These are phyloP conservation scores for Ormyrus rosae DNA, from an alignment of 2,888 invertebrate species.

Conservation along the genomic window DNA sequence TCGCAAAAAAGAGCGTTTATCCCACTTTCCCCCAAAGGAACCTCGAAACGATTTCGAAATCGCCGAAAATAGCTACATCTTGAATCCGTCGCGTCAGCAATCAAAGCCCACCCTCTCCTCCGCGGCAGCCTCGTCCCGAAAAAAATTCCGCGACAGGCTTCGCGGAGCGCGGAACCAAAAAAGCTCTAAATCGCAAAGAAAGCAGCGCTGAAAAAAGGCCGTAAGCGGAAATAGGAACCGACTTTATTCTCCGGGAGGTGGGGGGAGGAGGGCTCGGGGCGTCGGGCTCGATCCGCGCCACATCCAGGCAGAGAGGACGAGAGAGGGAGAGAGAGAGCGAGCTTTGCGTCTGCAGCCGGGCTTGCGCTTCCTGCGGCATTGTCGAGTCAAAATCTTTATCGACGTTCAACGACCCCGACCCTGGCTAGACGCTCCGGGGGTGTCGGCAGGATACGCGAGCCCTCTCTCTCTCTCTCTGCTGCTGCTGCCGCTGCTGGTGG, in stretches of 20 bases:
- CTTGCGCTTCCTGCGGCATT: constrained; percentile 61
- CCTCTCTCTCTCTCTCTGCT: not conserved
- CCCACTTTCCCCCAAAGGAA: too few relatives aligned
- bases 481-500: not conserved
- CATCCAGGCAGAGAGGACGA: not conserved
- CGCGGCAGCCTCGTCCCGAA: not conserved
- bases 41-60: too few relatives aligned
- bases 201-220: not conserved
- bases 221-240: too few relatives aligned
- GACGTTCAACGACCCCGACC: constrained; percentile 76
- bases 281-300: too few relatives aligned
- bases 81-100: not conserved
- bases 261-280: too few relatives aligned
- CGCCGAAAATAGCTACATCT: too few relatives aligned
- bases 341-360: constrained; percentile 29
- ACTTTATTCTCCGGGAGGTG: too few relatives aligned
- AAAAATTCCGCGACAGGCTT: not conserved
- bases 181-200: not conserved
- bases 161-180: not conserved
- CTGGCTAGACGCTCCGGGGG: constrained; percentile 71
- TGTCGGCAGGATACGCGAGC: constrained; percentile 31
- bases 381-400: constrained; percentile 75
- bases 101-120: not conserved
- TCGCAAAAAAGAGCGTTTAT: too few relatives aligned
- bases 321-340: not conserved